Percentiles rank a stretch among this genome's conserved stretches.
Conservation (phyloP, 2,797 vertebrate species). For the Semotilus atromaculatus region DNA sequence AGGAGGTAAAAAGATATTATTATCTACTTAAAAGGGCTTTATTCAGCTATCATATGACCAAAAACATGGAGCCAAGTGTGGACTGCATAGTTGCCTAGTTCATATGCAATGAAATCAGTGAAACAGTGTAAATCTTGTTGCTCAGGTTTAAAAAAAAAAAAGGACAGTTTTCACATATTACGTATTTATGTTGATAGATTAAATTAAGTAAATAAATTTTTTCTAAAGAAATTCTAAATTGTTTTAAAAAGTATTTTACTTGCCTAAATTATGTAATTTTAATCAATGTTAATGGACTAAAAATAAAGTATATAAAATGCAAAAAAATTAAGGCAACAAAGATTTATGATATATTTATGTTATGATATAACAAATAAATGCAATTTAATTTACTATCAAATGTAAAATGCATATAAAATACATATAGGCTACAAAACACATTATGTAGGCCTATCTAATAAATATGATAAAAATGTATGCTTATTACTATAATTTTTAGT, state of each 20-base stretch:
- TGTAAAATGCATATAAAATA: no score
- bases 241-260: not conserved
- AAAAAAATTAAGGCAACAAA: not conserved
- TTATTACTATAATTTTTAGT: no score
- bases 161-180: not conserved
- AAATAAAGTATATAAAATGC: not conserved
- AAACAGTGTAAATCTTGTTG: not conserved
- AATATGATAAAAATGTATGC: no score
- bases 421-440: no score
- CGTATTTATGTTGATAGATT: not conserved
- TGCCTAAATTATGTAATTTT: not conserved
- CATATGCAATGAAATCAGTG: not conserved
- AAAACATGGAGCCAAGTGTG: not conserved
- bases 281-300: not conserved
- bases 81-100: not conserved
- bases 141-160: not conserved
- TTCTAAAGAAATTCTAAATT: not conserved
- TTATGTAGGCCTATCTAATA: no score
- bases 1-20: slow-evolving; percentile 44
- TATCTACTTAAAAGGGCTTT: slow-evolving; percentile 35
- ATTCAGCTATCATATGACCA: slow-evolving; percentile 22
- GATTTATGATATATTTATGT: no score
- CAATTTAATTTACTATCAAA: no score
- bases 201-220: not conserved
- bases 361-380: no score